Conservation (phyloP, 2,888 invertebrate genomes). For the Ornithoptera alexandrae region DNA sequence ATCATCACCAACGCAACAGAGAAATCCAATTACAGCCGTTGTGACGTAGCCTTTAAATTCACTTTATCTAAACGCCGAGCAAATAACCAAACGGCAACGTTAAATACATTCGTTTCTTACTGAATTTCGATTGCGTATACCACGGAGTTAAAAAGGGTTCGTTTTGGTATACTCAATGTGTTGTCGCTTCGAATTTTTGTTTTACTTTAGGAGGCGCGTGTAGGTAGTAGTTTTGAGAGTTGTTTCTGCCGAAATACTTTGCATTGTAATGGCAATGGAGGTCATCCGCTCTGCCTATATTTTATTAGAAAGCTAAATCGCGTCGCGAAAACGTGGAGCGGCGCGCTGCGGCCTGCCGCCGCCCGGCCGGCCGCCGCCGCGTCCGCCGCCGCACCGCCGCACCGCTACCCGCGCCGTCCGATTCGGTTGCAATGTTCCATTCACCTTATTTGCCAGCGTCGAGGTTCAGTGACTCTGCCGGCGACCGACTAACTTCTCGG, state of each 20-base stretch:
- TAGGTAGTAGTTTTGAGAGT: not conserved
- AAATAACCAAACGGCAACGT: slow-evolving; percentile 31
- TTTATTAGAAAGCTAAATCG: slow-evolving; percentile 71
- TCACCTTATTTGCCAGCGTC: slow-evolving; percentile 73
- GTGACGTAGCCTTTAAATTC: slow-evolving; percentile 20
- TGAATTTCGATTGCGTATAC: not conserved
- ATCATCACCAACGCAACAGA: slow-evolving; percentile 15
- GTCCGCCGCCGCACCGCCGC: slow-evolving; percentile 56
- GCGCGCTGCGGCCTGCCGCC: slow-evolving; percentile 36
- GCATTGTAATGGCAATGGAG: slow-evolving; percentile 28
- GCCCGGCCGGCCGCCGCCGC: slow-evolving; percentile 42
- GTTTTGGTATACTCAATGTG: not conserved
- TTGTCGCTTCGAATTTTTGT: not conserved
- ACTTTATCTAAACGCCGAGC: slow-evolving; percentile 33
- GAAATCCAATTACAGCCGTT: slow-evolving; percentile 22
- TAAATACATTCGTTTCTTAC: slow-evolving; percentile 4
- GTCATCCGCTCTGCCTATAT: slow-evolving; percentile 41
- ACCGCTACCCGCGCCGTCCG: slow-evolving; percentile 52
- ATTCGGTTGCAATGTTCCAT: slow-evolving; percentile 76
- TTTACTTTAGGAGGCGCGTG: not conserved
- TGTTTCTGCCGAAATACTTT: not conserved
- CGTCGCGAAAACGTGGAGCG: slow-evolving; percentile 55
- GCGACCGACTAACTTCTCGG: slow-evolving; percentile 65
- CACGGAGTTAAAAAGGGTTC: not conserved
- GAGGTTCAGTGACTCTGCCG: slow-evolving; percentile 76